Base-by-base conservation (phyloP, 2,113 vertebrate species). In the Scolopax mira region DNA sequence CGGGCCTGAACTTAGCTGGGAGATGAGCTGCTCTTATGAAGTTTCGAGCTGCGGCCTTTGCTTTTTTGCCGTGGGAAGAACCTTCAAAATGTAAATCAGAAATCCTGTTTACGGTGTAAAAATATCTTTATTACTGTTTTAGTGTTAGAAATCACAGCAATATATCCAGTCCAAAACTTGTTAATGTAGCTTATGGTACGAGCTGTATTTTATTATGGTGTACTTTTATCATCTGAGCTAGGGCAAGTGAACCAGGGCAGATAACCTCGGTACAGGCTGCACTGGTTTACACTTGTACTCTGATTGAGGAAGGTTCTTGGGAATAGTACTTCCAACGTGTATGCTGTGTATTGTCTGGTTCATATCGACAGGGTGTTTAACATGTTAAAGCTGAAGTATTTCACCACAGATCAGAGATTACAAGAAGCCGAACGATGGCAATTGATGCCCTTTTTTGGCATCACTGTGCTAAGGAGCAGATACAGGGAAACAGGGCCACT, bases 401-500 rank as follows among this genome's bases (percentile, higher is more conserved):
- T 84, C 21, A 4, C 37, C 58, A 46, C 69, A 25, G 52, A 60
- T 74, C 69, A 25, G 64, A 79, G 77, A 46, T 65, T 72, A 66
- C 83, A 23, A 87, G 78, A 25, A 61, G 61, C 79, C 46, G 49
- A 48, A 25, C 0, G 4, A 67, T 65, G 70, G 93, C 77, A 73
- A 37, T 6, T 27, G 77, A 84, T 95, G 92, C 83, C 90, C 92
- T 93, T 96, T 96, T 96, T 96, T 94, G 90, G 96, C 80, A 44
- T 95, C 94, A n/a, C 48, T 61, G 1, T 55, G 83, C 70, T 60
- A 22, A 73, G 41, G 57, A 86, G 52, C 52, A 87, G 83, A 89
- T 52, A 24, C 9, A 41, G 88, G 57, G 62, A 84, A 90, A 66
- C 0, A 0, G 75, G 86, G 85, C 70, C 57, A 21, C 85, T 55